Evolutionary conservation across 2,797 vertebrate genomes (phyloP), one percentile per base, ranked within the genome.

Genomic region (Novumbra hubbsi): DNA sequence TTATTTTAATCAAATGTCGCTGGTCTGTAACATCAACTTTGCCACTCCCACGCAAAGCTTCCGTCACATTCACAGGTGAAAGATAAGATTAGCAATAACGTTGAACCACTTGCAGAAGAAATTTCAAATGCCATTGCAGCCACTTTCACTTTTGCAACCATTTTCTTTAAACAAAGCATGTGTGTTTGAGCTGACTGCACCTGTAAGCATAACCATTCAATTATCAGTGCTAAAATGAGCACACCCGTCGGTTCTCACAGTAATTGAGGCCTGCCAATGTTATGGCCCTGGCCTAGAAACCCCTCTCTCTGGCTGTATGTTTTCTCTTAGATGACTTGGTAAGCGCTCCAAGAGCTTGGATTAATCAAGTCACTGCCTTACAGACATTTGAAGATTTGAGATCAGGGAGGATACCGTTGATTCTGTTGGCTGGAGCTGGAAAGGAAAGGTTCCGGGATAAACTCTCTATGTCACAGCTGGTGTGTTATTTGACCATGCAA

Each of bases 371-470:
- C 78, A 50, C 82, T 80, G 84, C 78, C 82, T 87, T 92, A 91
- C 88, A 87, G 88, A 92, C 91, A 90, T 92, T 92, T 90, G 87
- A 93, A 91, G 90, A 92, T 91, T 60, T 87, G 80, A 84, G 82
- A 81, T 74, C 52, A 75, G 76, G 80, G 80, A 84, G 77, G 71
- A 74, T 62, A 48, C 71, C 32, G 71, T 55, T 81, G 60, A 49
- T 73, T 78, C 68, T 80, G 83, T 65, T 77, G 80, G 75, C 74
- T 62, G 78, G 48, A 71, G 67, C 76, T 80, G 34, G 82, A 66
- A 45, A 78, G 78, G 80, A 68, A 80, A 67, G 65, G 16, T 78
- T 77, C 80, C 73, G 2, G 41, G 65, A 38, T 76, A 75, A 76
- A 82, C 76, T 70, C 71, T 57, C 32, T 82, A 78, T 83, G 78